Base-by-base conservation (phyloP, 2,113 vertebrate species). In the Brachyistius frenatus region DNA sequence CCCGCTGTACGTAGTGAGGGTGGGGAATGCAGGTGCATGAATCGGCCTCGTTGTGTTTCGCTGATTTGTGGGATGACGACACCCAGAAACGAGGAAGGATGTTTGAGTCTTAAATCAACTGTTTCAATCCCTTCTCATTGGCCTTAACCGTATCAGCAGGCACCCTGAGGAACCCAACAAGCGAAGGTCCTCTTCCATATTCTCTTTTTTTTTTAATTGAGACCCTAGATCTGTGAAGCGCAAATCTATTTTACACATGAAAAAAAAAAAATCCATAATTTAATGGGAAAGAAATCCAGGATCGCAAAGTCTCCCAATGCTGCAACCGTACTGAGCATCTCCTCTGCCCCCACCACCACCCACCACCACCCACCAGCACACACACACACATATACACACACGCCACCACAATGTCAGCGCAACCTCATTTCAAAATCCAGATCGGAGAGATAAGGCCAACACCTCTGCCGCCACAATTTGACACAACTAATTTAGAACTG, bases 401-500 rank as follows among this genome's bases (percentile, higher is more conserved):
- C 23, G 23, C 54, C 32, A 37, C 49, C 65, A 52, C 80, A 85
- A 83, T 89, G 86, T 92, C 90, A 88, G 77, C 71, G 23, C 86
- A 85, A 87, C 75, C 89, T 92, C 81, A 90, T 94, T 93, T 90
- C 65, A 77, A 92, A 91, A 81, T 73, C 66, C 87, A 67, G 92
- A 93, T 94, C 86, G 78, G 30, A n/a, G 65, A 80, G 93, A 92
- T 93, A 87, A 74, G 81, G 61, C 80, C 78, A 55, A 84, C 88
- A 86, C 89, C 86, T 83, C 83, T 76, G 82, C 86, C 14, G 70
- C 86, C 83, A 80, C 86, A 85, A 69, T 93, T 91, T 93, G 90
- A 94, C 93, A 92, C 89, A 89, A 92, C 90, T 94, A 90, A 94
- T 95, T 95, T 93, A 91, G 89, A 89, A 84, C 76, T 49, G 60